Conservation (phyloP, 2,888 invertebrate species). For the Metalampra italica region DNA sequence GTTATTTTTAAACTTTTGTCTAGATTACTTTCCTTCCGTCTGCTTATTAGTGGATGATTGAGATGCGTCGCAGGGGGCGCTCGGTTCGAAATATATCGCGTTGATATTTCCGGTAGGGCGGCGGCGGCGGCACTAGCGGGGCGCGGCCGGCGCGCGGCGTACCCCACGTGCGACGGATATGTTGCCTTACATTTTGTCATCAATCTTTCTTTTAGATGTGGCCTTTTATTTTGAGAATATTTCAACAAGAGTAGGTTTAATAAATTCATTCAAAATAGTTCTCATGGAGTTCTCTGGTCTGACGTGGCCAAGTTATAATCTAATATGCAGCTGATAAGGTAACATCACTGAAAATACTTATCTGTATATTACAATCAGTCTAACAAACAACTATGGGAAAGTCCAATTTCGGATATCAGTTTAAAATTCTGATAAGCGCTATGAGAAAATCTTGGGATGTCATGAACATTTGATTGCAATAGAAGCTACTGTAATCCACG, state of each 20-base stretch:
- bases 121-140: conserved; percentile 4
- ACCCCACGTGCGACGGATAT: conserved; percentile 42
- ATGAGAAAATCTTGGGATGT: background rate
- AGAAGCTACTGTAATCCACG: conserved; percentile 34
- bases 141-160: conserved; percentile 17
- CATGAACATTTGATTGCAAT: conserved; percentile 23
- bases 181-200: conserved; percentile 36
- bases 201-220: conserved; percentile 16
- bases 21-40: conserved; percentile 76
- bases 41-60: conserved; percentile 76
- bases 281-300: too few species aligned
- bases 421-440: background rate
- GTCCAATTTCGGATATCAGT: background rate
- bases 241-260: too few species aligned
- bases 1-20: conserved; percentile 76
- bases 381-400: too few species aligned
- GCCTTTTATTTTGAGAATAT: conserved; percentile 1
- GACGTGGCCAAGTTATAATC: too few species aligned
- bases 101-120: conserved; percentile 61
- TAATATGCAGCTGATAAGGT: too few species aligned
- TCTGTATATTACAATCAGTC: too few species aligned
- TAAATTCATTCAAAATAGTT: background rate
- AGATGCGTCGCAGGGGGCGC: conserved; percentile 76
- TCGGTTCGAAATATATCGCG: conserved; percentile 56
- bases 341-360: too few species aligned